Evolutionary conservation across 2,797 vertebrate genomes (phyloP), one percentile per base, ranked within the genome.

Genomic region (Ctenosaura bakeri): DNA sequence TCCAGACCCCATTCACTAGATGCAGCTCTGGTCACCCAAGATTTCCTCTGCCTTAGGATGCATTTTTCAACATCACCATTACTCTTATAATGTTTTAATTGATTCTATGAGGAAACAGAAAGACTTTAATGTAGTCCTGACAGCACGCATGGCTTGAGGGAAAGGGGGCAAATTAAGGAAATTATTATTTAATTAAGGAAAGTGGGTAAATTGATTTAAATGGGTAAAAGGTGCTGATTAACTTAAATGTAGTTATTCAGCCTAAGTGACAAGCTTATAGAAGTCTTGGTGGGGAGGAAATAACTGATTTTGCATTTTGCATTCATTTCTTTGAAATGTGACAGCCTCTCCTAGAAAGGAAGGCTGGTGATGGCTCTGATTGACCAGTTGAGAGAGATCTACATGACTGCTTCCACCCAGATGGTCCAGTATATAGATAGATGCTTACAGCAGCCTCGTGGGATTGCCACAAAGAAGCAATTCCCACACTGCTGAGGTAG

Each of bases 361-460:
- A 81, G 24, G 42, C 22, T 46, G 22, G 18, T 22, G 42, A 35
- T 52, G 26, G 38, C 42, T 32, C 69, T 77, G 85, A 87, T 56
- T 14, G n/a, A 54, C 24, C 86, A 80, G 13, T 22, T 50, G 14
- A 80, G 78, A 54, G 29, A 71, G 16, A 56, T 18, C 12, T 74
- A 80, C 64, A 69, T 3, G 20, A 16, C 62, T 59, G 64, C 38
- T 76, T 52, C n/a, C 24, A 18, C 62, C 18, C 64, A 59, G 13
- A 59, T 81, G 52, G 16, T 56, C 69, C 52, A 38, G 50, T 12
- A 56, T 73, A 66, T 35, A 35, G 42, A 18, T 42, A 32, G 50
- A 64, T 86, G 66, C n/a, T 90, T 76, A 54, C 32, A 76, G 59
- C 56, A 87, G 16, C 42, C 52, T 24, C 87, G 54, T 74, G 46